These are phyloP conservation scores for Podarcis muralis DNA, from an alignment of 2,113 vertebrate species.

Conservation along the genomic window DNA sequence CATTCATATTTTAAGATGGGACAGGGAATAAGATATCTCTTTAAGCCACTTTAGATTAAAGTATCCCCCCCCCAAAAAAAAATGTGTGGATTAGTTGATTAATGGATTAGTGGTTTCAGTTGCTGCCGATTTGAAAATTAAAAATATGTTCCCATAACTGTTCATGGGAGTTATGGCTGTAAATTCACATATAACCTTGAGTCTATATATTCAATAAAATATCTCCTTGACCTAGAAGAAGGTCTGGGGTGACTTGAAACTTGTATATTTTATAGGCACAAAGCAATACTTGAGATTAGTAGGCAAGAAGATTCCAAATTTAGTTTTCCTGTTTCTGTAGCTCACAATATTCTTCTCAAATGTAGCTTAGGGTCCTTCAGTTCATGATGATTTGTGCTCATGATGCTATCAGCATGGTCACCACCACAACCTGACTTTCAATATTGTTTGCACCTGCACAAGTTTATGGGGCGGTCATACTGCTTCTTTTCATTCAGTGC, in stretches of 20 bases:
- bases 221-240: neutral
- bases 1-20: conserved; percentile 23
- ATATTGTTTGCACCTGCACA: too few species aligned
- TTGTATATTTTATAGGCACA: neutral
- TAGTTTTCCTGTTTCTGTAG: neutral
- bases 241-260: neutral
- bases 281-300: neutral
- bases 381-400: too few species aligned
- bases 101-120: neutral
- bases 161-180: neutral
- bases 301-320: neutral
- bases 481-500: too few species aligned
- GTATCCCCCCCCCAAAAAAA: neutral
- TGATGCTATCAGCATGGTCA: too few species aligned
- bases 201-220: neutral
- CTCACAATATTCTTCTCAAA: neutral
- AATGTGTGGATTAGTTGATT: conserved; percentile 17
- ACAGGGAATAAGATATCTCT: conserved; percentile 10
- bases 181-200: neutral
- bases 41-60: conserved; percentile 22
- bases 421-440: too few species aligned
- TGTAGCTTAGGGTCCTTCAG: neutral
- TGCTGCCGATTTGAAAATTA: conserved; percentile 14
- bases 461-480: too few species aligned
- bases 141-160: neutral